Conservation (phyloP, 2,797 vertebrate species). For the Gymnopithys bicolor region DNA sequence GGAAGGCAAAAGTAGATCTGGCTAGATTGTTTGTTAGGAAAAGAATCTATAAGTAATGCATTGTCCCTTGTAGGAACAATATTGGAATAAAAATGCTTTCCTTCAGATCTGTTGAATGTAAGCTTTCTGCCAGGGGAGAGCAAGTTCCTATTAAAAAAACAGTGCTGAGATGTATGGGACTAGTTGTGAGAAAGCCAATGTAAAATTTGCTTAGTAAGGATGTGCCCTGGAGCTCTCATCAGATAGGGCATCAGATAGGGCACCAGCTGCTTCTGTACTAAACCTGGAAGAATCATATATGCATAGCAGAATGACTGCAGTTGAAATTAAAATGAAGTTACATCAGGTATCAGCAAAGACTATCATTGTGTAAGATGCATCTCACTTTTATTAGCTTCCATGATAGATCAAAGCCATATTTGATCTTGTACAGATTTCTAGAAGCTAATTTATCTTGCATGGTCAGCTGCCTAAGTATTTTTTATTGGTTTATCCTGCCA, state of each 20-base stretch:
- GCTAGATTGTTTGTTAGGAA: background rate
- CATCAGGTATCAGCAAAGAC: background rate
- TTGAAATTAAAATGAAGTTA: background rate
- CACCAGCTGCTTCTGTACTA: background rate
- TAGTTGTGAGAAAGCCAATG: background rate
- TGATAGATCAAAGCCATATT: constrained; percentile 11
- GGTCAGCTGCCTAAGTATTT: background rate
- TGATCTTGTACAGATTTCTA: background rate
- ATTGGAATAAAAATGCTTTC: background rate
- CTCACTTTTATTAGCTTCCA: constrained; percentile 12
- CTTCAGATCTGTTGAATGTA: background rate
- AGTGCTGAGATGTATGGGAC: background rate
- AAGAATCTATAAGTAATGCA: background rate
- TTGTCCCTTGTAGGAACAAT: background rate
- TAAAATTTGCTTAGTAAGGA: background rate
- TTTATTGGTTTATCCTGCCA: background rate
- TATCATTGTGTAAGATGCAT: background rate
- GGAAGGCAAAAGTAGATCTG: background rate
- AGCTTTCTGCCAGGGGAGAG: background rate
- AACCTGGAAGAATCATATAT: background rate
- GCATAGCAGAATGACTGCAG: background rate
- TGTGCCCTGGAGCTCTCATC: background rate
- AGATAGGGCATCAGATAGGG: background rate
- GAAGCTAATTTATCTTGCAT: background rate
- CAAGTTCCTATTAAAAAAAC: background rate